Evolutionary conservation across 1,140 invertebrate genomes (phyloP), one percentile per base, ranked within the genome.

Genomic region (Chionoecetes opilio): DNA sequence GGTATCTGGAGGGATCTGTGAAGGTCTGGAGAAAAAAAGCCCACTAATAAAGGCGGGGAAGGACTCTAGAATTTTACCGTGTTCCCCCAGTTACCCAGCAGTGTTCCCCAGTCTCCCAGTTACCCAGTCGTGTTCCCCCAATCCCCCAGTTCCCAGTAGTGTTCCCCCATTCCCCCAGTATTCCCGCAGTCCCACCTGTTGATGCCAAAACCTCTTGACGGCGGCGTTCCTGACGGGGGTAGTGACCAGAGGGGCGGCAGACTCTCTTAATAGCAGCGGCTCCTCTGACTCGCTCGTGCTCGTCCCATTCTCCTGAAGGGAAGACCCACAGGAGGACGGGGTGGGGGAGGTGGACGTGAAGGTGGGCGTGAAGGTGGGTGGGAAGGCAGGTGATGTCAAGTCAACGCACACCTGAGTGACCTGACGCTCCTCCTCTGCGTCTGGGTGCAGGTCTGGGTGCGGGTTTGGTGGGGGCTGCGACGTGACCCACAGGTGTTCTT

Each of bases 131-230:
- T n/a, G n/a, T n/a, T n/a, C n/a, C n/a, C n/a, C n/a, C n/a, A n/a
- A n/a, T n/a, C n/a, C n/a, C n/a, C n/a, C n/a, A n/a, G n/a, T n/a
- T n/a, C n/a, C 0, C 26, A 35, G 35, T 35, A 38, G n/a, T 88
- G 32, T 88, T n/a, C 21, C 38, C 53, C 63, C n/a, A n/a, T n/a
- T n/a, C n/a, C n/a, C n/a, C n/a, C n/a, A n/a, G n/a, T n/a, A n/a
- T n/a, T n/a, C n/a, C n/a, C n/a, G n/a, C 26, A n/a, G n/a, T n/a
- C n/a, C n/a, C 91, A 95, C 94, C 94, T 95, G 94, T 75, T 95
- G 94, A 38, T 95, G 91, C 94, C 94, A 95, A 85, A 93, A 95
- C 41, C 87, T 95, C 91, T 87, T 95, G 91, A 95, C 94, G 91
- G 94, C 94, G 29, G 91, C 91, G 87, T 95, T 95, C 94, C 94